Conservation (phyloP, 2,888 invertebrate genomes). For the Abrostola tripartita region DNA sequence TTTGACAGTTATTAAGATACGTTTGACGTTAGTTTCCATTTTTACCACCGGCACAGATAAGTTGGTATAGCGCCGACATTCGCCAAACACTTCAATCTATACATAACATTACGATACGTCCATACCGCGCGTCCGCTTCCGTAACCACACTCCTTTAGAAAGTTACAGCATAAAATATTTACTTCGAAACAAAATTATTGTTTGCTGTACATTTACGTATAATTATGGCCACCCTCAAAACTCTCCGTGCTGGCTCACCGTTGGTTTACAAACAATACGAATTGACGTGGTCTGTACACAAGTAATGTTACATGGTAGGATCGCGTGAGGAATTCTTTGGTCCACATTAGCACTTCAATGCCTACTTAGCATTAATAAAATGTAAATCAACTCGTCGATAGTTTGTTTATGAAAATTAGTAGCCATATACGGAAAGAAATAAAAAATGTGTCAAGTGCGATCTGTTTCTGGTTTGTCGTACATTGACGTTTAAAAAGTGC, state of each 20-base stretch:
- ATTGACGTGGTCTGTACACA: slow-evolving; percentile 36
- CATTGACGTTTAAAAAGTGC: not conserved
- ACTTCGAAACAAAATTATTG: slow-evolving; percentile 45
- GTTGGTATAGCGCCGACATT: slow-evolving; percentile 6
- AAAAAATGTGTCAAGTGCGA: slow-evolving; percentile 19
- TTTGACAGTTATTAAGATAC: no score
- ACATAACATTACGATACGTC: slow-evolving; percentile 35
- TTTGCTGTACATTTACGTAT: slow-evolving; percentile 56
- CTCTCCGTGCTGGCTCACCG: slow-evolving; percentile 37
- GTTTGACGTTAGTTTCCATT: not conserved
- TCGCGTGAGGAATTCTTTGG: slow-evolving; percentile 55
- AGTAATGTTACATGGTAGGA: slow-evolving; percentile 30
- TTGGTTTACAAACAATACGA: slow-evolving; percentile 49
- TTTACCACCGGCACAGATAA: not conserved
- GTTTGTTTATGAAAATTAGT: slow-evolving; percentile 49
- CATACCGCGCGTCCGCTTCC: slow-evolving; percentile 64
- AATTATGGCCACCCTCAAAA: slow-evolving; percentile 37
- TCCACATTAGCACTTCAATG: slow-evolving; percentile 54
- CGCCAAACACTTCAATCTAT: slow-evolving; percentile 38
- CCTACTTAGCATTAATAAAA: slow-evolving; percentile 37
- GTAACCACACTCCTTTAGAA: slow-evolving; percentile 63
- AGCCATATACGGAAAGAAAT: slow-evolving; percentile 31
- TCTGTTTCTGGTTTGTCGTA: not conserved
- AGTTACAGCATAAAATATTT: slow-evolving; percentile 55
- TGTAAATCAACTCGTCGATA: slow-evolving; percentile 38